Conservation (phyloP, 2,113 vertebrate genomes). For the Neodon shergylaensis region DNA sequence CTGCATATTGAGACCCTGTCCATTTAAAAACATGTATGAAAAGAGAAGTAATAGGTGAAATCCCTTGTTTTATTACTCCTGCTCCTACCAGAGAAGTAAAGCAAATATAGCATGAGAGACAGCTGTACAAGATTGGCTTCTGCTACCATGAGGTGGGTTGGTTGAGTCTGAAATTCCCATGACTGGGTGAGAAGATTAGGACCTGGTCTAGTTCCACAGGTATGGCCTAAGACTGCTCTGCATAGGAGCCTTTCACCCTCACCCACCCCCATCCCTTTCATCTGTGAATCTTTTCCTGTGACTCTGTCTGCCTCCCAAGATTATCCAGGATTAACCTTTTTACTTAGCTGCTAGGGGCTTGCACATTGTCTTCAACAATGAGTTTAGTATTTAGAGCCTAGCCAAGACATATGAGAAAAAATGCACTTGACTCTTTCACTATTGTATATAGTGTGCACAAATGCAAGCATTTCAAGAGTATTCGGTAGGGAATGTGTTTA, state of each 20-base stretch:
- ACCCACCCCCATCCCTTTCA: not conserved
- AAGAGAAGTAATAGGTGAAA: not conserved
- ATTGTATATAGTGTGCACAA: not conserved
- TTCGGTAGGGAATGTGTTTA: not conserved
- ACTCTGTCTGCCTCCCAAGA: not conserved
- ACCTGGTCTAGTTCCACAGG: not conserved
- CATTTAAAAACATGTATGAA: not conserved
- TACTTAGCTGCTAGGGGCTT: not conserved
- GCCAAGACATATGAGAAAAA: not conserved
- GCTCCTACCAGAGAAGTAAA: not conserved
- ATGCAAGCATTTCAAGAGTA: not conserved
- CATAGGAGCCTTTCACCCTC: not conserved
- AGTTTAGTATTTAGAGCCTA: not conserved
- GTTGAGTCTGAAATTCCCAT: not conserved
- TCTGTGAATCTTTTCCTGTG: not conserved
- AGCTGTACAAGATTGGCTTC: not conserved
- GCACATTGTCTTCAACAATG: not conserved
- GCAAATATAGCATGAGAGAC: not conserved
- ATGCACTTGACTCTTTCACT: not conserved
- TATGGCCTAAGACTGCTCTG: not conserved
- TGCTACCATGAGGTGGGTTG: not conserved
- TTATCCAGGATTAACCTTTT: not conserved
- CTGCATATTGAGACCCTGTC: not conserved
- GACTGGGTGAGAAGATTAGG: not conserved
- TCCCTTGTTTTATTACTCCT: not conserved